These are phyloP conservation scores for Philereme vetulata DNA, from an alignment of 2,888 invertebrate species.

Conservation along the genomic window DNA sequence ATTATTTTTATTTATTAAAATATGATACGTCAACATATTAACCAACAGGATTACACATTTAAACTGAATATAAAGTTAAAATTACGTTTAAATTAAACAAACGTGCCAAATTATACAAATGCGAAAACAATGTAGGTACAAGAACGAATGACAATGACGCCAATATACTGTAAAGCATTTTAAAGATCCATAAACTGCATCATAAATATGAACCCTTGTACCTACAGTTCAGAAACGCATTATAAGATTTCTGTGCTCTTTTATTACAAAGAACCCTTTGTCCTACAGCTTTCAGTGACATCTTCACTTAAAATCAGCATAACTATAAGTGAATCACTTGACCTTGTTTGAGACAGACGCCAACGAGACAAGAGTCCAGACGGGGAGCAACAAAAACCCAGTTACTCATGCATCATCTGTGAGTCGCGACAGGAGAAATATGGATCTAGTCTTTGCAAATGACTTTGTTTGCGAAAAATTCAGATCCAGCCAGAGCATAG, in stretches of 20 bases:
- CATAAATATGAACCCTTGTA: conserved; percentile 17
- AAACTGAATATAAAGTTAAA: too few relatives aligned
- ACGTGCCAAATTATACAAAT: conserved; percentile 2
- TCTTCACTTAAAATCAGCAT: conserved; percentile 35
- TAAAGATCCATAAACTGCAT: conserved; percentile 26
- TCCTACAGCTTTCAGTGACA: conserved; percentile 33
- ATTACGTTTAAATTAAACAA: too few relatives aligned
- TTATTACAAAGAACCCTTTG: conserved; percentile 25
- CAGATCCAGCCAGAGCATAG: too few relatives aligned
- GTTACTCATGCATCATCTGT: conserved; percentile 46
- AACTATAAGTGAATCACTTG: conserved; percentile 49
- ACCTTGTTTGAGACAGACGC: conserved; percentile 55
- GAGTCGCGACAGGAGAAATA: conserved; percentile 23
- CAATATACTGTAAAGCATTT: conserved; percentile 25
- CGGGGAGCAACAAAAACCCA: conserved; percentile 44
- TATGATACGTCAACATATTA: too few relatives aligned
- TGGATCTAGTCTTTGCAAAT: conserved; percentile 21
- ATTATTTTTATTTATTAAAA: too few relatives aligned
- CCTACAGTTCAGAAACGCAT: conserved; percentile 19
- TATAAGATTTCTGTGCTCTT: conserved; percentile 15
- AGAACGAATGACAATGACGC: conserved; percentile 22
- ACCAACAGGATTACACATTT: too few relatives aligned
- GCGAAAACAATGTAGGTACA: conserved; percentile 19
- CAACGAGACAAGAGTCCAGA: conserved; percentile 51
- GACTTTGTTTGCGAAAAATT: conserved; percentile 3